Percentiles rank a stretch among this genome's conserved stretches.
phyloP scores from a whole-genome alignment of 2,888 invertebrate species.

The Netelia virgata region DNA sequence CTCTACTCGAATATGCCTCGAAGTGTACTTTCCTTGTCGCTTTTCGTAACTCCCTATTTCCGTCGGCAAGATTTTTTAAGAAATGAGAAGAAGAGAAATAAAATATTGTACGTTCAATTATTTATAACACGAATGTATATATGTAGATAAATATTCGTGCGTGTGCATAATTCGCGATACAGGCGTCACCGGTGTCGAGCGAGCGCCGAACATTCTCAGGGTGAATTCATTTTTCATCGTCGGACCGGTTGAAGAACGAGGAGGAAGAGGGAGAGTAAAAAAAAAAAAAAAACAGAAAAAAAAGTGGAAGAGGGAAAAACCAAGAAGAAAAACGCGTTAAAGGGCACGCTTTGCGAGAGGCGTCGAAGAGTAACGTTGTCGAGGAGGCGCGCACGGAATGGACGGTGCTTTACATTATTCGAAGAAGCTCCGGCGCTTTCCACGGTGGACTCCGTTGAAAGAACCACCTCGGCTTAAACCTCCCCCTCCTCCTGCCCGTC shows the following conservation, averaged over 20 bases:
- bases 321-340: slow-evolving; percentile 17
- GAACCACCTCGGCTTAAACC: slow-evolving; percentile 1
- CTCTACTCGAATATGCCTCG: background rate
- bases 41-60: background rate
- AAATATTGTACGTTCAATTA: background rate
- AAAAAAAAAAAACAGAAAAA: background rate
- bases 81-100: background rate
- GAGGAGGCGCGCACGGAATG: slow-evolving; percentile 44
- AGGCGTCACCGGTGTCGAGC: slow-evolving; percentile 23
- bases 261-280: slow-evolving; percentile 7
- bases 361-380: slow-evolving; percentile 37
- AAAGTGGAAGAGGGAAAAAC: background rate
- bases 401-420: slow-evolving; percentile 77
- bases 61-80: background rate
- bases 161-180: background rate
- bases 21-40: background rate
- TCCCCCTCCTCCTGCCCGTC: background rate
- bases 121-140: no score
- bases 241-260: background rate
- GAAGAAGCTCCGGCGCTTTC: slow-evolving; percentile 69
- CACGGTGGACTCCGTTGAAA: slow-evolving; percentile 28
- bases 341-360: slow-evolving; percentile 42
- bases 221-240: slow-evolving; percentile 40
- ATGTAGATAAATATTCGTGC: no score
- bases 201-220: slow-evolving; percentile 12